Conservation (phyloP, 2,113 vertebrate genomes). For the Forbesichthys agassizii region DNA sequence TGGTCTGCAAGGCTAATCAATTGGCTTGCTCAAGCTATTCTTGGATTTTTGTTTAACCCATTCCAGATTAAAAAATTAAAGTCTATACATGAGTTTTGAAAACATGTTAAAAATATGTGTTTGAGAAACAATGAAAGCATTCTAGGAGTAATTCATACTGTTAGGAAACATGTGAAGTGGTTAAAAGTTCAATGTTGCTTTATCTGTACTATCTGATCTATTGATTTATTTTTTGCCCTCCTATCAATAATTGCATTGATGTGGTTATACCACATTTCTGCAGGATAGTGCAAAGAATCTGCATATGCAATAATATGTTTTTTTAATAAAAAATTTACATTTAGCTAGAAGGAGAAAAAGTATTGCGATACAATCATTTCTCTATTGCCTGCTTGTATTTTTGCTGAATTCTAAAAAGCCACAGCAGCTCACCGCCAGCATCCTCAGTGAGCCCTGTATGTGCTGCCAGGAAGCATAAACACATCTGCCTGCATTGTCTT, state of each 20-base stretch:
- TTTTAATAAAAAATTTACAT: slow-evolving; percentile 74
- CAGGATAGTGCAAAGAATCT: slow-evolving; percentile 59
- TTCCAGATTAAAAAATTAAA: too few species aligned
- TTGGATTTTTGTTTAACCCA: too few species aligned
- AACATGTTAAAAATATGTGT: too few species aligned
- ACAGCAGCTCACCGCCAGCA: slow-evolving; percentile 21
- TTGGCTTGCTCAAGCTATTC: too few species aligned
- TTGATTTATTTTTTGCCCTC: not conserved
- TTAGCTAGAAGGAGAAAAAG: slow-evolving; percentile 45
- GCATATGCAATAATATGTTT: slow-evolving; percentile 69
- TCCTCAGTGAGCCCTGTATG: slow-evolving; percentile 24
- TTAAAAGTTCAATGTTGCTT: slow-evolving; percentile 9
- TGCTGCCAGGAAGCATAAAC: slow-evolving; percentile 38
- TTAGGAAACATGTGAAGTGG: too few species aligned
- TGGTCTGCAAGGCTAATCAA: too few species aligned
- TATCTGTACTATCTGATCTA: slow-evolving; percentile 24
- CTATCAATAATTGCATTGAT: slow-evolving; percentile 56
- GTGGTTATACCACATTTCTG: slow-evolving; percentile 52
- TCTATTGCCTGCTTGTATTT: slow-evolving; percentile 31
- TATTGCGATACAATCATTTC: slow-evolving; percentile 53
- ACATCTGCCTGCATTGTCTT: slow-evolving; percentile 61
- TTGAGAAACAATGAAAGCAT: too few species aligned
- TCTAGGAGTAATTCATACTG: too few species aligned
- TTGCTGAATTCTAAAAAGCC: slow-evolving; percentile 22
- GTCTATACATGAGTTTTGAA: too few species aligned